Evolutionary conservation across 2,113 vertebrate species (phyloP).

Genomic region (Eudyptes chrysolophus): DNA sequence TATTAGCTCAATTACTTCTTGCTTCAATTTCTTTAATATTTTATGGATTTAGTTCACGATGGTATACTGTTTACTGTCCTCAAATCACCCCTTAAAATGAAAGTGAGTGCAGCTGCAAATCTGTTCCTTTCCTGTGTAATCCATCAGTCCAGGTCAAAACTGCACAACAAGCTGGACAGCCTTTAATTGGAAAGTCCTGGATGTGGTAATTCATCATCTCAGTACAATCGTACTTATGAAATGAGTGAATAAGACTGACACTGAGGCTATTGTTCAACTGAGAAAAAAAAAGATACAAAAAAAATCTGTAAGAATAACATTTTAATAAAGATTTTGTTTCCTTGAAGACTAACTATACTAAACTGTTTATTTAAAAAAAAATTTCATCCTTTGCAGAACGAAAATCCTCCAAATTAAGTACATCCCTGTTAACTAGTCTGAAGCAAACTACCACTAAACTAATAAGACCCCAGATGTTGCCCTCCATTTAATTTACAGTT

Average conservation of each 20-base stretch:
- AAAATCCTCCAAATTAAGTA: background rate
- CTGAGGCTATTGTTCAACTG: background rate
- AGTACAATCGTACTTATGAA: background rate
- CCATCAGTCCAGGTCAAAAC: background rate
- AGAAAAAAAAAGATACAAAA: background rate
- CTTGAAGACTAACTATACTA: background rate
- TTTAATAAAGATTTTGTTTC: background rate
- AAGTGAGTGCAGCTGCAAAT: background rate
- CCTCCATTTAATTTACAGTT: constrained; percentile 1
- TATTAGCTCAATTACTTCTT: background rate
- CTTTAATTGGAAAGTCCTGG: background rate
- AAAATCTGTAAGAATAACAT: background rate
- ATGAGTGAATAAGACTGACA: background rate
- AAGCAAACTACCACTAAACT: background rate
- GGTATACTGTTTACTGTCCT: background rate
- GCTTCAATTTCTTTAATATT: background rate
- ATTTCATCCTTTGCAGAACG: background rate
- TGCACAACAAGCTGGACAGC: background rate
- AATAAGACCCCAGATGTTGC: background rate
- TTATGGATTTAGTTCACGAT: background rate
- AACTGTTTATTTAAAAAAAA: background rate
- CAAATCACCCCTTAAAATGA: background rate
- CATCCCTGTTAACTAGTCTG: background rate
- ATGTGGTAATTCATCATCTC: background rate
- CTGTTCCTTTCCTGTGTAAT: background rate